These are phyloP conservation scores for Cheirogaleus major DNA, from an alignment of 2,797 vertebrate species.

Conservation along the genomic window DNA sequence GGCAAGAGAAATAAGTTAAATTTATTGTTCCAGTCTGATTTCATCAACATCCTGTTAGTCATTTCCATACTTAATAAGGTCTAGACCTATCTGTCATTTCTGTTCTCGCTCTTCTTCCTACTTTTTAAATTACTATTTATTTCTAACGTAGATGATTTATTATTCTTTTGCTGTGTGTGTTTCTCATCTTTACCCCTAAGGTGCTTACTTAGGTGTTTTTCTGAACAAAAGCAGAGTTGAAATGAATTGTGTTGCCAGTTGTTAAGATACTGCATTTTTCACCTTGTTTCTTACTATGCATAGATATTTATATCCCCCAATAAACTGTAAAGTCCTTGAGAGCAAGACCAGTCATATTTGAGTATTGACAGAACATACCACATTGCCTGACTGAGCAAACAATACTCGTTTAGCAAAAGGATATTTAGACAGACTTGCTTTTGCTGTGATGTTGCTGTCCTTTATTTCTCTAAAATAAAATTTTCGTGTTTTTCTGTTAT, in stretches of 20 bases:
- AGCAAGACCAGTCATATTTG: neutral
- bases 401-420: neutral
- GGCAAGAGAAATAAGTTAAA: neutral
- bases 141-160: neutral
- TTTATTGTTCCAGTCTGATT: neutral
- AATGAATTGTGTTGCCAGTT: neutral
- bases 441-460: neutral
- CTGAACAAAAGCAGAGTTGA: neutral
- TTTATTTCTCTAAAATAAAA: neutral
- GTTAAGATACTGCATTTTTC: neutral
- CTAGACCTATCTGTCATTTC: neutral
- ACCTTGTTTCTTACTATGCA: neutral
- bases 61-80: neutral
- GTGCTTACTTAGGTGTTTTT: neutral
- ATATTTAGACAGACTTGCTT: neutral
- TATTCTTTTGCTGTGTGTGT: neutral
- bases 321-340: neutral
- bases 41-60: neutral
- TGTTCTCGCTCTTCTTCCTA: neutral
- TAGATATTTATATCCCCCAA: neutral
- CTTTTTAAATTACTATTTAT: neutral
- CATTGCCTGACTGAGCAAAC: neutral
- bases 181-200: neutral
- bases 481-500: neutral
- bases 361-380: neutral